Evolutionary conservation across 2,888 invertebrate species (phyloP).

Genomic region (Heliconius sara): DNA sequence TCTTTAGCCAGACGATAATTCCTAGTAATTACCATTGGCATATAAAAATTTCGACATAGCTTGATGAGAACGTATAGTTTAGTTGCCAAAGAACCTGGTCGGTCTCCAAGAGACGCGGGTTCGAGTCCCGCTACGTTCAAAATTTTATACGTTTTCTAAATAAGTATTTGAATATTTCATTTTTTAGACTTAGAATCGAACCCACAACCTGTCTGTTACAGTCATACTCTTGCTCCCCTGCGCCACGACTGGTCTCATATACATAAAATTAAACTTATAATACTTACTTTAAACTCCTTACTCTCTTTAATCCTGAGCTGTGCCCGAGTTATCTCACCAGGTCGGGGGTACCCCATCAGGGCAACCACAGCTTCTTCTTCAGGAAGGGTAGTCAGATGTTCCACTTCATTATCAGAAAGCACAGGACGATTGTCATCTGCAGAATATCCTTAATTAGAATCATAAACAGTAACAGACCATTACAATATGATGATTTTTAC

Average conservation of each 20-base stretch:
- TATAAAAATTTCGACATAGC: too few relatives aligned
- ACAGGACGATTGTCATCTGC: constrained; percentile 70
- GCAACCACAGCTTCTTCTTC: constrained; percentile 93
- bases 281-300: constrained; percentile 97
- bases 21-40: too few relatives aligned
- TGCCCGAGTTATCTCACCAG: constrained; percentile 93
- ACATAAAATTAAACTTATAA: not conserved
- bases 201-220: too few relatives aligned
- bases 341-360: constrained; percentile 94
- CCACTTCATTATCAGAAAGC: constrained; percentile 66
- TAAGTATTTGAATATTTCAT: too few relatives aligned
- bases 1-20: too few relatives aligned
- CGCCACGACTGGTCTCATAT: not conserved
- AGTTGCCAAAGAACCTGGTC: too few relatives aligned
- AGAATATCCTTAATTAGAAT: constrained; percentile 30
- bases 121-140: too few relatives aligned
- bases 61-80: too few relatives aligned
- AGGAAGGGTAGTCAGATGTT: constrained; percentile 74
- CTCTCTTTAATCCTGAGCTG: constrained; percentile 98
- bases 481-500: not conserved
- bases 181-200: too few relatives aligned
- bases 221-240: too few relatives aligned
- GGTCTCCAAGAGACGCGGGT: too few relatives aligned
- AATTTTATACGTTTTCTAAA: too few relatives aligned
- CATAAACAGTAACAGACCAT: not conserved